Evolutionary conservation across 1,140 invertebrate genomes (phyloP).

Genomic region (Platorchestia sp.): DNA sequence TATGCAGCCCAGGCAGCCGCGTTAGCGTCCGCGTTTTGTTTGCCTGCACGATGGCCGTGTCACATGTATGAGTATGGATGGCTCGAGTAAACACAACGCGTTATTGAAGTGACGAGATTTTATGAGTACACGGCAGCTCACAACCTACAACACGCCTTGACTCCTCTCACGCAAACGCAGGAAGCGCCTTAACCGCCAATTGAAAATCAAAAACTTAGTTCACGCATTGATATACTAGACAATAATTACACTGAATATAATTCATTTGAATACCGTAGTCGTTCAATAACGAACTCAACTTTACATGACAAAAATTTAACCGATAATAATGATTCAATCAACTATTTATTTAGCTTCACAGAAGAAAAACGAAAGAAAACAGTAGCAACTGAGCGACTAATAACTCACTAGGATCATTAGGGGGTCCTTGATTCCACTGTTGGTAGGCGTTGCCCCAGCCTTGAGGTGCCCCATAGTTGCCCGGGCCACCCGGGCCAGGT

Average conservation of each 20-base stretch:
- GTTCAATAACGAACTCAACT: too few species aligned
- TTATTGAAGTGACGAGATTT: background rate
- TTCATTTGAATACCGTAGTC: too few species aligned
- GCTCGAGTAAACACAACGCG: background rate
- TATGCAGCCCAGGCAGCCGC: slow-evolving; percentile 75
- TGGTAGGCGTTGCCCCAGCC: slow-evolving; percentile 75
- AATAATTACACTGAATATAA: too few species aligned
- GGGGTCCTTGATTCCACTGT: slow-evolving; percentile 71
- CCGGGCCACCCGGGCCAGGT: slow-evolving; percentile 70
- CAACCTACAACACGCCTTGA: too few species aligned
- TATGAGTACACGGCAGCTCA: too few species aligned
- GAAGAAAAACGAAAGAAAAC: background rate
- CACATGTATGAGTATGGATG: background rate
- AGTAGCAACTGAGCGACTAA: background rate
- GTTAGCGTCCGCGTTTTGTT: slow-evolving; percentile 71
- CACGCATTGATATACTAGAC: too few species aligned
- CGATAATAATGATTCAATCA: too few species aligned
- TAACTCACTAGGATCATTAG: slow-evolving; percentile 71
- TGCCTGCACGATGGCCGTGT: slow-evolving; percentile 57
- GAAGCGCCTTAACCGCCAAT: too few species aligned
- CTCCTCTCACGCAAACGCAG: too few species aligned
- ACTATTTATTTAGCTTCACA: background rate
- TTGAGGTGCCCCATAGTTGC: slow-evolving; percentile 70
- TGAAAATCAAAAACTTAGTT: too few species aligned
- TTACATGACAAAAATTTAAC: too few species aligned